Evolutionary conservation across 2,797 vertebrate genomes (phyloP).

Genomic region (Diplodus sargus): DNA sequence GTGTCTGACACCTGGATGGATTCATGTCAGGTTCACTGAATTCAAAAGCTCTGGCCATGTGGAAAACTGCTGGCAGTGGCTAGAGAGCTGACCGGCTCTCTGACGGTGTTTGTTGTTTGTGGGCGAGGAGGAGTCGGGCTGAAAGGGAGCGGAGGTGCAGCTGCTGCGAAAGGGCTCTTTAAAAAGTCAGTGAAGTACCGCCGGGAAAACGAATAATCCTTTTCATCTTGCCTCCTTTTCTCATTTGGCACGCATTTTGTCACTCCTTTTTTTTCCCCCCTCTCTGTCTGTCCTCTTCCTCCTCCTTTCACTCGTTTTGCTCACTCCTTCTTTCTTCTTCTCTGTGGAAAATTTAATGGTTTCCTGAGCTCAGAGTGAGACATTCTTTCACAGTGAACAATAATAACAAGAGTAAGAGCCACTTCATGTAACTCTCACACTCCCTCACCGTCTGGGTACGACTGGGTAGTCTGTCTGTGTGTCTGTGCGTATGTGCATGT

Average conservation of each 20-base stretch:
- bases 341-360: conserved; percentile 84
- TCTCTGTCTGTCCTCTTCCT: conserved; percentile 74
- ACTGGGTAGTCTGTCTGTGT: conserved; percentile 35
- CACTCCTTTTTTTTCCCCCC: conserved; percentile 63
- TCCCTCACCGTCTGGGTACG: conserved; percentile 49
- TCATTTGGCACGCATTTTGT: conserved; percentile 80
- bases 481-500: conserved; percentile 10
- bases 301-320: conserved; percentile 68
- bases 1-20: conserved; percentile 62
- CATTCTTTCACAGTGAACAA: conserved; percentile 82
- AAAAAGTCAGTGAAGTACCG: conserved; percentile 74
- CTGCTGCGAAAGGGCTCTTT: conserved; percentile 70
- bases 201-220: conserved; percentile 72
- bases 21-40: conserved; percentile 61
- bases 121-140: conserved; percentile 57
- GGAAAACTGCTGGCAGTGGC: conserved; percentile 58
- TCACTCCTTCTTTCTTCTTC: conserved; percentile 70
- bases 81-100: conserved; percentile 56
- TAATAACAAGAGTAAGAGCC: conserved; percentile 78
- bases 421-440: conserved; percentile 75
- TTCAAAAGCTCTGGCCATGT: conserved; percentile 54
- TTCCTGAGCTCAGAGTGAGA: conserved; percentile 82
- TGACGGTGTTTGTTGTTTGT: conserved; percentile 72
- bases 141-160: conserved; percentile 78
- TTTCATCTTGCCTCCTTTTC: conserved; percentile 79